Evolutionary conservation across 2,113 vertebrate species (phyloP).

Genomic region (Onychostoma macrolepis): DNA sequence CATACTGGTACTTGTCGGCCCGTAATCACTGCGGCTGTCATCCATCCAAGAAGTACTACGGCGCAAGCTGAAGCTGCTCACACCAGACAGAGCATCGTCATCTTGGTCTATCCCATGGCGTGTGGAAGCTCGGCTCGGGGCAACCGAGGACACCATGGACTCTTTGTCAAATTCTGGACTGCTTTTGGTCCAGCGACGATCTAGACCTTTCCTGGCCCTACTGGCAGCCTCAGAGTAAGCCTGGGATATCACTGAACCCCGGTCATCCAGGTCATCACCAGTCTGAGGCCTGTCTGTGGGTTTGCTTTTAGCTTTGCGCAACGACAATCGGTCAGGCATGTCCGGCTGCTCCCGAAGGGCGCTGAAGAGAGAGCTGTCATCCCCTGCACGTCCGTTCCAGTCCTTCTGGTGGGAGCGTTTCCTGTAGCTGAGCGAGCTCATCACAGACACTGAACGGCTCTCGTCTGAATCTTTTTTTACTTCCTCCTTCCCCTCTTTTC

Average conservation of each 20-base stretch:
- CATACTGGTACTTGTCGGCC: constrained; percentile 57
- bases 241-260: constrained; percentile 79
- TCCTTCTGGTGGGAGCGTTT: constrained; percentile 90
- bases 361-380: constrained; percentile 87
- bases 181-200: constrained; percentile 83
- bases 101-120: constrained; percentile 78
- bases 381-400: constrained; percentile 88
- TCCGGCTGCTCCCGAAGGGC: constrained; percentile 83
- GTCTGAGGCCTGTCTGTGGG: constrained; percentile 60
- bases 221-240: constrained; percentile 83
- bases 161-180: constrained; percentile 83
- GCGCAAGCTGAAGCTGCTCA: constrained; percentile 82
- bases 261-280: constrained; percentile 73
- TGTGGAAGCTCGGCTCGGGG: constrained; percentile 82
- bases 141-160: constrained; percentile 78
- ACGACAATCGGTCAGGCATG: constrained; percentile 77
- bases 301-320: constrained; percentile 76
- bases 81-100: constrained; percentile 78
- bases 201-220: constrained; percentile 80
- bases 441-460: constrained; percentile 80
- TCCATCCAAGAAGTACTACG: constrained; percentile 84
- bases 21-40: constrained; percentile 66
- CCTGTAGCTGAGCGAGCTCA: constrained; percentile 97
- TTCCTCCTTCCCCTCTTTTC: constrained; percentile 70
- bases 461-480: constrained; percentile 75